A percentile compares a stretch with the other conserved stretches of the same genome.
These are phyloP conservation scores for Mercenaria mercenaria DNA, from an alignment of 1,140 invertebrate species.

Conservation along the genomic window DNA sequence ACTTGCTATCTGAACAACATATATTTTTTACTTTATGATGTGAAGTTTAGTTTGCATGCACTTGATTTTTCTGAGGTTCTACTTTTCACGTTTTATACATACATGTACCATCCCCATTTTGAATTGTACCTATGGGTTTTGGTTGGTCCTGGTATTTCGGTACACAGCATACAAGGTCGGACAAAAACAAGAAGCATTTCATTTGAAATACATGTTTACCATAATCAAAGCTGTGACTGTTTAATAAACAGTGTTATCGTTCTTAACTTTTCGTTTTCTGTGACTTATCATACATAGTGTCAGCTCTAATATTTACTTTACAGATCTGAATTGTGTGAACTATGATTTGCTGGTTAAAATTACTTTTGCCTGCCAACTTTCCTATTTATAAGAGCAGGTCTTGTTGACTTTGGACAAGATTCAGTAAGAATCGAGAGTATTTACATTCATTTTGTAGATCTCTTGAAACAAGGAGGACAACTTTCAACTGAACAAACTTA, in stretches of 20 bases:
- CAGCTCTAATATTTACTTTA: slow-evolving; percentile 41
- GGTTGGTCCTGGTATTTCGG: too few relatives aligned
- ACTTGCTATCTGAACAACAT: too few relatives aligned
- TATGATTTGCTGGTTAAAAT: slow-evolving; percentile 49
- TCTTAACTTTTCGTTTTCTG: neutral
- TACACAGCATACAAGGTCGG: too few relatives aligned
- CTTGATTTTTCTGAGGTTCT: too few relatives aligned
- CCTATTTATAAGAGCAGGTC: slow-evolving; percentile 14
- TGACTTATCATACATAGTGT: slow-evolving; percentile 44
- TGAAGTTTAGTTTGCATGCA: too few relatives aligned
- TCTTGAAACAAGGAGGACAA: neutral
- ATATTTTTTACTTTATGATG: too few relatives aligned
- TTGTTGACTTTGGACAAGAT: slow-evolving; percentile 40
- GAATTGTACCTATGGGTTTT: too few relatives aligned
- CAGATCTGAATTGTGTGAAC: slow-evolving; percentile 47
- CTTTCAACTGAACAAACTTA: neutral
- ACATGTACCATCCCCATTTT: too few relatives aligned
- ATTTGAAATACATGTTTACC: too few relatives aligned
- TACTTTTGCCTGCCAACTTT: slow-evolving; percentile 52
- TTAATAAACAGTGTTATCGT: slow-evolving; percentile 39
- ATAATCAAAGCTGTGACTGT: too few relatives aligned
- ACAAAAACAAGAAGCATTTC: too few relatives aligned
- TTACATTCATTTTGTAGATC: slow-evolving; percentile 41
- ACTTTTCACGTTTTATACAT: too few relatives aligned
- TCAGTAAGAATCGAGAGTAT: slow-evolving; percentile 35